phyloP scores from a whole-genome alignment of 1,140 invertebrate species.

The Drosophila bocqueti region DNA sequence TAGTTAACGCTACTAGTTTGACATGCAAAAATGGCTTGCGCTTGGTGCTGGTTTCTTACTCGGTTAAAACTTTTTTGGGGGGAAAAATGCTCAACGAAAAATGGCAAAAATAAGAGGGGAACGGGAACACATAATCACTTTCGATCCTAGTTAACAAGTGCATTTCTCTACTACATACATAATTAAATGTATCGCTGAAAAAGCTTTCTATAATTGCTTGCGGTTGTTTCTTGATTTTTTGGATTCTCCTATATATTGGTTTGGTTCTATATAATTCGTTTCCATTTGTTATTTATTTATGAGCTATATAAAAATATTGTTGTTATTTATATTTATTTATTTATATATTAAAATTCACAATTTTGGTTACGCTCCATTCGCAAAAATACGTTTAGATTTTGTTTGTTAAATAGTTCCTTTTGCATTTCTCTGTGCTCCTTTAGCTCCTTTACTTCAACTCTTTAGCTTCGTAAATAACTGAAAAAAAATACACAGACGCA shows the following conservation, averaged over 20 bases:
- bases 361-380: slow-evolving; percentile 59
- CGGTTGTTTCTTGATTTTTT: slow-evolving; percentile 36
- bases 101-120: background rate
- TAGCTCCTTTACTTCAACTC: slow-evolving; percentile 2
- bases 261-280: slow-evolving; percentile 52
- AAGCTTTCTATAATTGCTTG: slow-evolving; percentile 79
- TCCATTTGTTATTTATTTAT: slow-evolving; percentile 45
- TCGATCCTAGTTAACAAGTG: slow-evolving; percentile 63
- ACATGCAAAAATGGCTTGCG: slow-evolving; percentile 81
- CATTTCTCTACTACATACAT: slow-evolving; percentile 68
- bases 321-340: slow-evolving; percentile 63
- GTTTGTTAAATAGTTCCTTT: slow-evolving; percentile 30
- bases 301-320: slow-evolving; percentile 79
- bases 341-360: slow-evolving; percentile 79
- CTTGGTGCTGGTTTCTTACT: slow-evolving; percentile 76
- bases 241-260: slow-evolving; percentile 32
- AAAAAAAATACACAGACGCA: slow-evolving; percentile 24
- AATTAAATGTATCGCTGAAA: slow-evolving; percentile 66
- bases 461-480: slow-evolving; percentile 32
- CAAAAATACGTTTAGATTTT: slow-evolving; percentile 53
- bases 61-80: slow-evolving; percentile 52
- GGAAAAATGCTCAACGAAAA: slow-evolving; percentile 43
- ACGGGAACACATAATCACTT: background rate
- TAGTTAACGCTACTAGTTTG: slow-evolving; percentile 61
- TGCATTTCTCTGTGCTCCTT: slow-evolving; percentile 34